These are phyloP conservation scores for Premnoplex brunnescens DNA, from an alignment of 2,797 vertebrate genomes.

Conservation along the genomic window DNA sequence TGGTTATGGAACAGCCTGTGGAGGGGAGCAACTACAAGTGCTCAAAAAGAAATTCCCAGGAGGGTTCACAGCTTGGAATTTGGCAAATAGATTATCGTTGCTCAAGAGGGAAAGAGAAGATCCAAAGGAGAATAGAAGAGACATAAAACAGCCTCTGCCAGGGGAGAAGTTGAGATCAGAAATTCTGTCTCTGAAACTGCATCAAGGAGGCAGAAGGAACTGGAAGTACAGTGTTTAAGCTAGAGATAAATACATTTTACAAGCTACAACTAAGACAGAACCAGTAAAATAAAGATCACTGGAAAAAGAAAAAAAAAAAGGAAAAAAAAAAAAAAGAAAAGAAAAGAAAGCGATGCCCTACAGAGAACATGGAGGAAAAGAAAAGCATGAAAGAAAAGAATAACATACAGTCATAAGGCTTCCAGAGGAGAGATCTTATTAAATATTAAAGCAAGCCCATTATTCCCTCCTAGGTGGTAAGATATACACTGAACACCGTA, in stretches of 20 bases:
- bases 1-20: neutral
- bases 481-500: neutral
- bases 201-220: neutral
- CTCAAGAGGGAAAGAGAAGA: neutral
- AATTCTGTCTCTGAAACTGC: neutral
- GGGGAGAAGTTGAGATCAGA: neutral
- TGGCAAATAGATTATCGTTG: neutral
- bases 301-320: no score
- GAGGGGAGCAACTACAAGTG: neutral
- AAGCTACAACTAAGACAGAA: neutral
- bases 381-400: neutral
- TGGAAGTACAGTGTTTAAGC: neutral
- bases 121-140: neutral
- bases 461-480: neutral
- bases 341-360: neutral
- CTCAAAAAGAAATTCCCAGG: neutral
- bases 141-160: neutral
- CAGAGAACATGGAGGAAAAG: neutral
- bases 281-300: neutral
- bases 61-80: neutral
- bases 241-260: neutral
- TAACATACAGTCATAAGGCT: neutral
- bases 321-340: no score
- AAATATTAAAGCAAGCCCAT: conserved; percentile 24
- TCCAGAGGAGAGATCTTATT: neutral